Conservation (phyloP, 2,888 invertebrate species). For the Leptarthrus brevirostris region DNA sequence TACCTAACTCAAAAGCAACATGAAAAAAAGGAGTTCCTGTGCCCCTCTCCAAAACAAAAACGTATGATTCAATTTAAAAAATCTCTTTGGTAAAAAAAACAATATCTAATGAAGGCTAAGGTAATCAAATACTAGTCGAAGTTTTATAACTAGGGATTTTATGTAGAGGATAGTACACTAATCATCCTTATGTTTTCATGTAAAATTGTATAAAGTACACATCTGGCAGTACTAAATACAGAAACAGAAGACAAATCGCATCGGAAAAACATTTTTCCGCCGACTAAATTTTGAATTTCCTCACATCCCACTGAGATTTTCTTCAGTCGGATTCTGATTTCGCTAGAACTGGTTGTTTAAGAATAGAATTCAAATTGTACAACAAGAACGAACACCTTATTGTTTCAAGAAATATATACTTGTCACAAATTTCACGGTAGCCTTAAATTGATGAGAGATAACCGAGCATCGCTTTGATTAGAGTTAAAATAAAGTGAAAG, state of each 20-base stretch:
- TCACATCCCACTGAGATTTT: conserved; percentile 1
- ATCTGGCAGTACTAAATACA: conserved; percentile 3
- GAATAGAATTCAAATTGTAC: neutral
- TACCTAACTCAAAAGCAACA: too few species aligned
- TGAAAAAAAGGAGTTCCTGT: too few species aligned
- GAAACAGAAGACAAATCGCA: conserved; percentile 5
- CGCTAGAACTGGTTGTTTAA: neutral
- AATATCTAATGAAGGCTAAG: too few species aligned
- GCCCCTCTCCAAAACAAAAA: too few species aligned
- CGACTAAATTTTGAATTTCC: conserved; percentile 1
- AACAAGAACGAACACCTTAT: neutral
- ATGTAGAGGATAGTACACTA: too few species aligned
- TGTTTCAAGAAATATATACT: neutral
- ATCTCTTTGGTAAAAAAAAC: too few species aligned
- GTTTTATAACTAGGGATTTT: too few species aligned
- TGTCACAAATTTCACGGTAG: neutral
- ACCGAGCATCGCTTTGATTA: neutral
- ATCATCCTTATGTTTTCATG: too few species aligned
- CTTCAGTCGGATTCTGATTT: conserved; percentile 13
- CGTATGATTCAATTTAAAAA: too few species aligned
- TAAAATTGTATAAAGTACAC: too few species aligned
- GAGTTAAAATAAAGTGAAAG: neutral
- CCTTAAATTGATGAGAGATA: neutral
- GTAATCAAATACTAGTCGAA: too few species aligned
- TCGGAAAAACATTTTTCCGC: conserved; percentile 1